Evolutionary conservation across 2,113 vertebrate species (phyloP), one percentile per base, ranked within the genome.

Genomic region (Empidonax alnorum): DNA sequence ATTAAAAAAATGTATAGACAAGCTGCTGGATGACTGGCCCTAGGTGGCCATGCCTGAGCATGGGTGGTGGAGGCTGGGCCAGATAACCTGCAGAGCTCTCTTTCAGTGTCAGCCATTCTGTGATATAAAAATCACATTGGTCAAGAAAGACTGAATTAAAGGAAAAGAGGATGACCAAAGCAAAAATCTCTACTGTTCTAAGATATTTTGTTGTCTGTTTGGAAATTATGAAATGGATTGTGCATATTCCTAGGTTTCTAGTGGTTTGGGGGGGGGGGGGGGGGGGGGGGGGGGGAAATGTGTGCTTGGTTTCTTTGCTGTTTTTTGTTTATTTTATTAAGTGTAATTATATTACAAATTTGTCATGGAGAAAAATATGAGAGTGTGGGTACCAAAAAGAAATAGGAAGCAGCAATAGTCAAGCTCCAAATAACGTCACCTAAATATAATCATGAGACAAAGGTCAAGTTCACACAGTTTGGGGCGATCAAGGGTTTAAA

Each of bases 1-100:
- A 35, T 7, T 5, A 15, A 52, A 73, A 74, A 68, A 18, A 3
- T 0, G 0, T 5, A 20, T 27, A n/a, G 15, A 22, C 5, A 42
- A 7, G 12, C 16, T 53, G 31, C 49, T 87, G 23, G 5, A 20
- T 20, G 37, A 53, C 20, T 17, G 20, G 6, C 3, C 21, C 2
- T 56, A 27, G 5, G 5, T 44, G 17, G 25, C 10, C 20, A 8
- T 55, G 18, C 25, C n/a, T 66, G 20, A 55, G 15, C 14, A 39
- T 39, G 39, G 39, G 39, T 39, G 39, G 25, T 35, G 8, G 17
- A 2, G 4, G 2, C 12, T 79, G 30, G 30, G 41, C 28, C 39
- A 63, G 37, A 63, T 14, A 84, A 35, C 11, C 15, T 63, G 31
- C 33, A 87, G 21, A 87, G 24, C 11, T 53, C 15, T 7, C 35